Percentiles rank a stretch among this genome's conserved stretches.
These are phyloP conservation scores for Molothrus ater DNA, from an alignment of 2,797 vertebrate genomes.

Conservation along the genomic window DNA sequence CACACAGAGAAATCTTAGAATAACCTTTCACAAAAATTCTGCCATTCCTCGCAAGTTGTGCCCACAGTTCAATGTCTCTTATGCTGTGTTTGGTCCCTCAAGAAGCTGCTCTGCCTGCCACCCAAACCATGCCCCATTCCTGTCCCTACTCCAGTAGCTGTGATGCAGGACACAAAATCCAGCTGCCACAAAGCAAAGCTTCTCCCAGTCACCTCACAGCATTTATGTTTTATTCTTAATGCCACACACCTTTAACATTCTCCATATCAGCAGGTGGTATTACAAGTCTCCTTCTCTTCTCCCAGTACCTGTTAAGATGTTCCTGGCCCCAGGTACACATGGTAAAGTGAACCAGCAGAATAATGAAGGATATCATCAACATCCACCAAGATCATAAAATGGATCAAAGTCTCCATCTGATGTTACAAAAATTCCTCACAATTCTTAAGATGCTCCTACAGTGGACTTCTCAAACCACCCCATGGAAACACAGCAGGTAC, in stretches of 20 bases:
- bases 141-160: background rate
- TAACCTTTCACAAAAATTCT: background rate
- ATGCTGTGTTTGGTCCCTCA: background rate
- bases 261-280: background rate
- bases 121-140: background rate
- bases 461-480: background rate
- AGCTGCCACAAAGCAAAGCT: background rate
- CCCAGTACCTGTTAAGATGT: background rate
- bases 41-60: background rate
- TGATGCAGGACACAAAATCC: background rate
- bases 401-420: background rate
- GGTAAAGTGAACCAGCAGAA: background rate
- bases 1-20: background rate
- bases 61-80: background rate
- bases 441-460: background rate
- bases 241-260: background rate
- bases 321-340: background rate
- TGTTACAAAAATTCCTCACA: background rate
- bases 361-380: background rate
- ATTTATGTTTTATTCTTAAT: background rate
- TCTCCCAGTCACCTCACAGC: background rate
- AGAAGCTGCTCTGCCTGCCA: background rate
- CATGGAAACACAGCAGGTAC: background rate
- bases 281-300: background rate
- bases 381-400: background rate